Evolutionary conservation across 2,888 invertebrate species (phyloP), one percentile per base, ranked within the genome.

Genomic region (Hypercompe scribonia): DNA sequence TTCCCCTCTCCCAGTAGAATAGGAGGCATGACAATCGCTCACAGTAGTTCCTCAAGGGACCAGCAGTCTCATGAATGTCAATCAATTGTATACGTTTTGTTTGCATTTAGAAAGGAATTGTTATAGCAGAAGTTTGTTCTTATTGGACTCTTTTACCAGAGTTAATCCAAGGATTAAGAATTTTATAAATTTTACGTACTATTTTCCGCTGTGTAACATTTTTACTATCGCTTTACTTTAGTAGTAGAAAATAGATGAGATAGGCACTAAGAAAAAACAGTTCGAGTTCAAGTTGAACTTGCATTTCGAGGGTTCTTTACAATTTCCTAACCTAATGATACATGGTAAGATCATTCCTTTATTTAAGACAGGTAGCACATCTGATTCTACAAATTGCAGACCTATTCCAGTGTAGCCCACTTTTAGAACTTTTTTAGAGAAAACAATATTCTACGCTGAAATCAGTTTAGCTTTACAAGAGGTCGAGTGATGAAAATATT

Each of bases 61-160:
- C 65, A 39, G 39, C 68, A 69, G 70, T 66, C 63, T 79, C 79
- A 78, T 82, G 84, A 84, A 84, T 84, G 79, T 82, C 84, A 84
- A 84, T 84, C 84, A 81, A 79, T 70, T 50, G 73, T 50, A 28
- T 78, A 78, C 67, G 79, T 74, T 70, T 54, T 58, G 36, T 65
- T 71, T 54, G 65, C 36, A 65, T 71, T 70, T 65, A 65, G 5
- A 65, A 36, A 21, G 46, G 28, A 13, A 70, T 65, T 65, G 28
- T 65, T 33, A 36, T 70, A n/a, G 50, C 50, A n/a, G 15, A 8
- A 50, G 50, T 21, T 64, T 18, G 63, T 34, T 34, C 36, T 21
- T 65, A 3, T 34, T n/a, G 36, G 36, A 24, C 5, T 36, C n/a
- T 24, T 65, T 24, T 3, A 33, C 4, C n/a, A 7, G 18, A 11